Percentiles rank a stretch among this genome's conserved stretches.
phyloP scores from a whole-genome alignment of 2,888 invertebrate genomes.

The Autographa gamma region DNA sequence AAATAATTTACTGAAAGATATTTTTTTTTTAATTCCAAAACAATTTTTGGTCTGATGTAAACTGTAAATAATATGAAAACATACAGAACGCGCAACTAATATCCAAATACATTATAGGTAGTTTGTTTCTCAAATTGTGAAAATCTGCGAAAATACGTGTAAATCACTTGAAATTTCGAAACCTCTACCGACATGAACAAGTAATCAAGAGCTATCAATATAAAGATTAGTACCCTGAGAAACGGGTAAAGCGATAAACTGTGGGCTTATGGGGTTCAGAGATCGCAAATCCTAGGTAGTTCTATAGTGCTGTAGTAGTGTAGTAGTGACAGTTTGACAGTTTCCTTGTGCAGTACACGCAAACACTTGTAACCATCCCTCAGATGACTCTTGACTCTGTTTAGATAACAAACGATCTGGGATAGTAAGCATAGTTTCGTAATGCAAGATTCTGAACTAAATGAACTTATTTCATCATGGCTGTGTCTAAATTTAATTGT shows the following conservation, averaged over 20 bases:
- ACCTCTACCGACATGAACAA: background rate
- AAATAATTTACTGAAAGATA: no score
- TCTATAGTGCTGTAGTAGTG: no score
- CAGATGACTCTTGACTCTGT: slow-evolving; percentile 44
- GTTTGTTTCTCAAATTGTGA: no score
- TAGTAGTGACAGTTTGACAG: slow-evolving; percentile 48
- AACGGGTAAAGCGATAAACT: slow-evolving; percentile 30
- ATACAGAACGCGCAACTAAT: no score
- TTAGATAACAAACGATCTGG: slow-evolving; percentile 30
- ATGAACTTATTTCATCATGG: background rate
- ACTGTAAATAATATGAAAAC: no score
- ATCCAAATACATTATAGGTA: no score
- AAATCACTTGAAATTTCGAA: no score
- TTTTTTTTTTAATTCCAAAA: no score
- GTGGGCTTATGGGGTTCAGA: slow-evolving; percentile 47
- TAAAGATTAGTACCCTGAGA: slow-evolving; percentile 21
- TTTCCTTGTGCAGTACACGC: slow-evolving; percentile 50
- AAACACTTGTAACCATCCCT: slow-evolving; percentile 30
- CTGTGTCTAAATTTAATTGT: no score
- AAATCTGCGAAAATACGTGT: no score
- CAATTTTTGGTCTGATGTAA: no score
- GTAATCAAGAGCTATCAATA: background rate
- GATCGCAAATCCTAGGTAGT: slow-evolving; percentile 47
- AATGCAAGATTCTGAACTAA: background rate
- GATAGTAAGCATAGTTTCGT: background rate